Evolutionary conservation across 2,113 vertebrate species (phyloP), one percentile per base, ranked within the genome.

Genomic region (Cochlearius cochlearius): DNA sequence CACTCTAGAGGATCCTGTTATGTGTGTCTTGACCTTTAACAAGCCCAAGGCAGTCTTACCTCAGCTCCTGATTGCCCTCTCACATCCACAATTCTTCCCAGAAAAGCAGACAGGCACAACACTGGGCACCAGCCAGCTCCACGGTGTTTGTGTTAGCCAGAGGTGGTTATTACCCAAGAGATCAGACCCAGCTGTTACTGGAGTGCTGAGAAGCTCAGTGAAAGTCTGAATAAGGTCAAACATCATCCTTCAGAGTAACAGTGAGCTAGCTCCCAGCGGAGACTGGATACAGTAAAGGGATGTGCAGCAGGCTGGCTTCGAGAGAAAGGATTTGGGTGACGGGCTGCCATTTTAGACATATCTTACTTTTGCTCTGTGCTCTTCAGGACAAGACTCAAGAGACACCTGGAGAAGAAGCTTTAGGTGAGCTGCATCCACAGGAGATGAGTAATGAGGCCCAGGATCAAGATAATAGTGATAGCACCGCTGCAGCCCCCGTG

Each of bases 351-450:
- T 93, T 85, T 27, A 90, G 50, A 41, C 4, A 1, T 41, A 41
- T 55, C n/a, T 56, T 36, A 12, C 43, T 89, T 86, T 86, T 69
- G 72, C 36, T 92, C 25, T 96, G 16, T 96, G 36, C 34, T 96
- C 53, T 77, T 69, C 80, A 97, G 98, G 88, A n/a, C 4, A 26
- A 79, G 14, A 50, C 63, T 97, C 81, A 66, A n/a, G 95, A 97
- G 88, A 58, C 69, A 41, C 45, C 45, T 56, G 93, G 36, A 92
- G 91, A 96, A 21, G 49, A 95, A 45, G 30, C 74, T 66, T 41
- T 53, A 66, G 45, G 86, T 96, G 97, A 97, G 63, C 52, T 18
- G 5, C 16, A 56, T 41, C 43, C 88, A 45, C 88, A 82, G 47
- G 96, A 97, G 30, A 56, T 67, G 59, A 95, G 86, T 67, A 81